Percentiles rank a stretch among this genome's conserved stretches.
phyloP scores from a whole-genome alignment of 2,797 vertebrate species.

The Enteromius argenteus region DNA sequence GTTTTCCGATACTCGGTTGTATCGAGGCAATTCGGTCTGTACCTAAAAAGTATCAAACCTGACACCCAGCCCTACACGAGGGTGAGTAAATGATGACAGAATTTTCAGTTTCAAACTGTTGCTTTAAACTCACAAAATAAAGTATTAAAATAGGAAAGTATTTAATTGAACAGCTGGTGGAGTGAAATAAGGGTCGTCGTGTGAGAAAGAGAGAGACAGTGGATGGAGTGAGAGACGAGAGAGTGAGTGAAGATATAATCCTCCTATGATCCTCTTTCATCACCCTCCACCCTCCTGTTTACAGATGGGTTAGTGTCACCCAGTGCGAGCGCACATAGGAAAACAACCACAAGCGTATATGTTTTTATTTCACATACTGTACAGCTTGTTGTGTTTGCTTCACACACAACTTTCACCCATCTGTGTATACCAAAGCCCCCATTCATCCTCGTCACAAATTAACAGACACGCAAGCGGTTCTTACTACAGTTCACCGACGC shows the following conservation, averaged over 20 bases:
- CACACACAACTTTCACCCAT: not conserved
- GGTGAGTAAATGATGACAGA: not conserved
- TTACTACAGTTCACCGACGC: not conserved
- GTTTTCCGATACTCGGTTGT: too few relatives aligned
- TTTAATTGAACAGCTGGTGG: constrained; percentile 3
- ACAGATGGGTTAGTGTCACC: constrained; percentile 22
- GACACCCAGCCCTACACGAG: not conserved
- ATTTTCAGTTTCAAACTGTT: not conserved
- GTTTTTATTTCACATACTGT: not conserved
- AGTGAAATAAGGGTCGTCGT: not conserved
- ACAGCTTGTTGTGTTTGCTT: not conserved
- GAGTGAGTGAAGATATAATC: constrained; percentile 49
- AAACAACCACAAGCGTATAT: not conserved
- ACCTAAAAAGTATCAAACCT: too few relatives aligned
- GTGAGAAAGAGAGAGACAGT: constrained; percentile 27
- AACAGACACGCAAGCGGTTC: not conserved
- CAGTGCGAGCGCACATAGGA: not conserved
- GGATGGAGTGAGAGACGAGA: constrained; percentile 8
- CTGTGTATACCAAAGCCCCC: not conserved
- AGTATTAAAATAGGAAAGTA: not conserved
- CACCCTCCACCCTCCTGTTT: constrained; percentile 13
- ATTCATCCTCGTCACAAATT: not conserved
- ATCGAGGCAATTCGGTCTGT: too few relatives aligned
- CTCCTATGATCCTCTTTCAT: constrained; percentile 31
- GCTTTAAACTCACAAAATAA: not conserved